A percentile compares a stretch with the other conserved stretches of the same genome.
phyloP scores from a whole-genome alignment of 2,113 vertebrate genomes.

The Perca flavescens region DNA sequence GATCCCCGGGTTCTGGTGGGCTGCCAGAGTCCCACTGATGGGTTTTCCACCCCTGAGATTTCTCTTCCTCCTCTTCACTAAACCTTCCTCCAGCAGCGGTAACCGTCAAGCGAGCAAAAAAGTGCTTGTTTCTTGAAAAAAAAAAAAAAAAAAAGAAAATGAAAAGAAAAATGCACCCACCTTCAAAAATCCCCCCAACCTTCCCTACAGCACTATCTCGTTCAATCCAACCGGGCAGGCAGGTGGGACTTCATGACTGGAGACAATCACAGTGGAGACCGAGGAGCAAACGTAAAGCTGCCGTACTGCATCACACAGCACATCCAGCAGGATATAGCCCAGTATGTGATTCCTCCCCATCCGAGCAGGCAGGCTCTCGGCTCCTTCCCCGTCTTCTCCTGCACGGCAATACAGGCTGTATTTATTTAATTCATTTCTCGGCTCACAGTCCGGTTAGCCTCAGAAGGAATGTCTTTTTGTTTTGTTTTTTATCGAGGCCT shows the following conservation, averaged over 20 bases:
- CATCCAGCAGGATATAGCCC: slow-evolving; percentile 13
- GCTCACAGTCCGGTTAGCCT: slow-evolving; percentile 32
- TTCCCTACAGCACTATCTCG: slow-evolving; percentile 33
- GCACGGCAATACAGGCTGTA: not conserved
- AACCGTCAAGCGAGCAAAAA: slow-evolving; percentile 30
- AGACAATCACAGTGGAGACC: slow-evolving; percentile 28
- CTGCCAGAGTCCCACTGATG: slow-evolving; percentile 59
- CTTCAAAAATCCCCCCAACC: not conserved
- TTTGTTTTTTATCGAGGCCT: slow-evolving; percentile 18
- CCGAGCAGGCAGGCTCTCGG: slow-evolving; percentile 31
- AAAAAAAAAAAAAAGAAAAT: not conserved
- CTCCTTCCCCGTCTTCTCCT: slow-evolving; percentile 20
- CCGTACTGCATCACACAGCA: slow-evolving; percentile 54
- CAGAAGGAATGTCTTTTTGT: slow-evolving; percentile 5
- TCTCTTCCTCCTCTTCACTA: slow-evolving; percentile 45
- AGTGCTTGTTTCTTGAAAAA: slow-evolving; percentile 23
- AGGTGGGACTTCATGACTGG: slow-evolving; percentile 64
- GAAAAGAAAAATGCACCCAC: not conserved
- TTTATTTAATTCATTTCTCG: slow-evolving; percentile 32
- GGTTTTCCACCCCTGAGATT: slow-evolving; percentile 27
- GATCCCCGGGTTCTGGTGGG: slow-evolving; percentile 42
- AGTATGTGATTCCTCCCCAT: slow-evolving; percentile 28
- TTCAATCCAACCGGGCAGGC: slow-evolving; percentile 57
- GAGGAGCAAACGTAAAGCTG: slow-evolving; percentile 30
- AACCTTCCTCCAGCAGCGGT: slow-evolving; percentile 24